Conservation (phyloP, 1,140 invertebrate species). For the Drosophila sproati region DNA sequence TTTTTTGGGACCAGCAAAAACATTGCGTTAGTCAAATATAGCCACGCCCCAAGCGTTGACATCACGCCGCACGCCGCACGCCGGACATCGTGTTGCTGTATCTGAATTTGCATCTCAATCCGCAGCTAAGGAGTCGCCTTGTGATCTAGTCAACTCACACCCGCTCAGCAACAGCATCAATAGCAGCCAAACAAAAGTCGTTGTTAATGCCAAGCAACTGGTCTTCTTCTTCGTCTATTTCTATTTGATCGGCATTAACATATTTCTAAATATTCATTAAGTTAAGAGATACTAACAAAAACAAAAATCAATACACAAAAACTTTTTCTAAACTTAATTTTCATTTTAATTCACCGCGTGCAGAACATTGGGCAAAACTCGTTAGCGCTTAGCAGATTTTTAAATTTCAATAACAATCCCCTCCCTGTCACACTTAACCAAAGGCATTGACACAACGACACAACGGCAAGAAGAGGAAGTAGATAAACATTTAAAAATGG, state of each 20-base stretch:
- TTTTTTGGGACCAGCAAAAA: constrained; percentile 9
- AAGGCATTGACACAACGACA: constrained; percentile 17
- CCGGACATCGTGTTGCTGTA: not conserved
- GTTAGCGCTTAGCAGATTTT: constrained; percentile 81
- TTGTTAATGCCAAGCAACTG: constrained; percentile 17
- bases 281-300: constrained; percentile 16
- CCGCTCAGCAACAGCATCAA: constrained; percentile 28
- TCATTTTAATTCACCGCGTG: constrained; percentile 19
- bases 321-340: constrained; percentile 44
- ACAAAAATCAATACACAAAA: constrained; percentile 7
- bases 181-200: constrained; percentile 12
- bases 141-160: constrained; percentile 12
- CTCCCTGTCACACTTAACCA: not conserved
- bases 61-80: constrained; percentile 17
- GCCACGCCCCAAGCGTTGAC: constrained; percentile 31
- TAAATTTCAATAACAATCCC: constrained; percentile 48
- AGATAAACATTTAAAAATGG: constrained; percentile 71
- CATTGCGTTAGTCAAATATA: constrained; percentile 26
- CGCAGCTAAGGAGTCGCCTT: constrained; percentile 34
- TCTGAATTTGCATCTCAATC: constrained; percentile 13
- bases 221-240: constrained; percentile 2
- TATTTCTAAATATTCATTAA: constrained; percentile 55
- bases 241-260: constrained; percentile 46
- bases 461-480: constrained; percentile 22
- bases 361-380: constrained; percentile 70